phyloP scores from a whole-genome alignment of 2,797 vertebrate species.

The Pachyuromys duprasi region DNA sequence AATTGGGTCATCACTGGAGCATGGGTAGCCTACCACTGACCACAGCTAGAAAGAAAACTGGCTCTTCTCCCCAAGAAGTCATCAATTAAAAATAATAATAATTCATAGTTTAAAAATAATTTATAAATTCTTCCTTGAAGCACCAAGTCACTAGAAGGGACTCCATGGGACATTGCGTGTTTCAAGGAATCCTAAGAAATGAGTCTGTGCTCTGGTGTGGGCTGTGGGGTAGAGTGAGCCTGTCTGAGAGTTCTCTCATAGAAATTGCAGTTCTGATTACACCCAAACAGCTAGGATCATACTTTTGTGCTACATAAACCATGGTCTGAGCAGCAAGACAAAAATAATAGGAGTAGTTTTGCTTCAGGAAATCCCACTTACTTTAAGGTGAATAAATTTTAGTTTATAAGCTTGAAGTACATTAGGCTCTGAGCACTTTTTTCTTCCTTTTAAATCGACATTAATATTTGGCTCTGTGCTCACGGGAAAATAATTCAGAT shows the following conservation, averaged over 20 bases:
- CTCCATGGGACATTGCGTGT: neutral
- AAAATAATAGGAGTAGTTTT: slow-evolving; percentile 73
- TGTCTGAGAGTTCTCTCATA: neutral
- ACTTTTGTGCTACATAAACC: slow-evolving; percentile 26
- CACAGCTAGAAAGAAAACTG: neutral
- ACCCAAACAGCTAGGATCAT: neutral
- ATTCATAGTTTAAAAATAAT: neutral
- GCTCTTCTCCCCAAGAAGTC: neutral
- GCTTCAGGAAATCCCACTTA: slow-evolving; percentile 71
- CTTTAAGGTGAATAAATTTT: slow-evolving; percentile 71
- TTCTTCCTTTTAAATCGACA: slow-evolving; percentile 79
- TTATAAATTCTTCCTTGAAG: neutral
- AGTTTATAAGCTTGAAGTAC: slow-evolving; percentile 66
- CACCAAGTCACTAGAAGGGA: neutral
- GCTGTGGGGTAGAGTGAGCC: neutral
- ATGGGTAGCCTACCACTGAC: neutral
- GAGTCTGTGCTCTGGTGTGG: too few species aligned
- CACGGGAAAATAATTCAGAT: slow-evolving; percentile 69
- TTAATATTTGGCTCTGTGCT: slow-evolving; percentile 77
- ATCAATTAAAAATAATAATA: neutral
- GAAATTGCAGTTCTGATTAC: neutral
- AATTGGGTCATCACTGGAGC: too few species aligned
- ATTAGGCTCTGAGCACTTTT: slow-evolving; percentile 71
- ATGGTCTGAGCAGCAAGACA: slow-evolving; percentile 43
- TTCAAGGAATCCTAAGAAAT: neutral